Evolutionary conservation across 2,113 vertebrate species (phyloP).

Genomic region (Callithrix jacchus): DNA sequence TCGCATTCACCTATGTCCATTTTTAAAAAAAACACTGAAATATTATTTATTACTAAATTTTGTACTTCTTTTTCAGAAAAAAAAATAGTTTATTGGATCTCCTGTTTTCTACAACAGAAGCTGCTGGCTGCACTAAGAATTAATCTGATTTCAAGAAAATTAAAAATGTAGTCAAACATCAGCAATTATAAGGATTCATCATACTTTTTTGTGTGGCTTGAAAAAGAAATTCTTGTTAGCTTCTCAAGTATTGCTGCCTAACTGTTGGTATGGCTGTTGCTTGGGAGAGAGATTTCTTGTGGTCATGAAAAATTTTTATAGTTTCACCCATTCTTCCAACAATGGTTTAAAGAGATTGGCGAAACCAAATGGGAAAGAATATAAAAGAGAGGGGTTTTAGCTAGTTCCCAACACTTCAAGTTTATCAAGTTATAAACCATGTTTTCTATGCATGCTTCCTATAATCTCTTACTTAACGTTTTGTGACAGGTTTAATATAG

Average conservation of each 20-base stretch:
- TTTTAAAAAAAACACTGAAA: background rate
- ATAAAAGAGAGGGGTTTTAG: conserved; percentile 74
- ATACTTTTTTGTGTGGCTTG: conserved; percentile 11
- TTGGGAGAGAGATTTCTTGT: conserved; percentile 41
- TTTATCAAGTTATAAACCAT: conserved; percentile 82
- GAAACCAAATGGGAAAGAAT: conserved; percentile 33
- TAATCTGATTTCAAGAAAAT: conserved; percentile 15
- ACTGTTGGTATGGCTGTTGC: background rate
- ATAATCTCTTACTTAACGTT: conserved; percentile 82
- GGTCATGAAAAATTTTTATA: conserved; percentile 40
- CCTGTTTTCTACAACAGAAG: background rate
- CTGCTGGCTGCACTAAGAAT: background rate
- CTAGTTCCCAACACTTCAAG: conserved; percentile 74
- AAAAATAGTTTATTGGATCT: background rate
- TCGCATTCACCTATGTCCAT: background rate
- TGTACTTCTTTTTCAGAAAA: conserved; percentile 38
- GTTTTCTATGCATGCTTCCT: conserved; percentile 78
- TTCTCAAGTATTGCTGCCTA: conserved; percentile 30
- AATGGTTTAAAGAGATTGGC: conserved; percentile 64
- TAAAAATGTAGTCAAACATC: conserved; percentile 21
- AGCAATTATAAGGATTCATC: background rate
- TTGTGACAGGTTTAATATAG: conserved; percentile 84
- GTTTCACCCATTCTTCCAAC: conserved; percentile 49
- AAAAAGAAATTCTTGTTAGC: conserved; percentile 25
- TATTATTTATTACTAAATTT: conserved; percentile 28